These are phyloP conservation scores for Magallana nippona DNA, from an alignment of 2,888 invertebrate species.

Conservation along the genomic window DNA sequence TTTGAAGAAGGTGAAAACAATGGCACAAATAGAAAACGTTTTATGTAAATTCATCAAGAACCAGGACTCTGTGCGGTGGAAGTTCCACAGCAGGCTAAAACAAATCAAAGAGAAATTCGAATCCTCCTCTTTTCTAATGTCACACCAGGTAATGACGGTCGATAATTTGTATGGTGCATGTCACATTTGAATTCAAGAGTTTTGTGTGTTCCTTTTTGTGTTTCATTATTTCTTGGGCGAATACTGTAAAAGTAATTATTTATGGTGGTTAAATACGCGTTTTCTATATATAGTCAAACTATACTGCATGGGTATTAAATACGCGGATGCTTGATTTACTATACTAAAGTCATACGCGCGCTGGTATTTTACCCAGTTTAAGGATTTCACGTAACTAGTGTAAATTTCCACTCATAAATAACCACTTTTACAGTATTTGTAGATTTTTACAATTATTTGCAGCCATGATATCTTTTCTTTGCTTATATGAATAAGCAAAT, in stretches of 20 bases:
- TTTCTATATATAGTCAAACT: too few species aligned
- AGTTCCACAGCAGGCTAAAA: slow-evolving; percentile 87
- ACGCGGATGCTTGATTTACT: too few species aligned
- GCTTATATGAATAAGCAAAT: too few species aligned
- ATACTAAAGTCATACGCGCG: too few species aligned
- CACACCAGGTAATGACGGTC: slow-evolving; percentile 86
- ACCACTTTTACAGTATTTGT: too few species aligned
- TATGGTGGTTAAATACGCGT: too few species aligned
- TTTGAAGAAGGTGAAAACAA: slow-evolving; percentile 91
- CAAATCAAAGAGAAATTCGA: slow-evolving; percentile 90
- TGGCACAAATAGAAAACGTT: slow-evolving; percentile 84
- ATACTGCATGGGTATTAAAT: too few species aligned
- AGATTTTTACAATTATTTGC: neutral
- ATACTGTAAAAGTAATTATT: too few species aligned
- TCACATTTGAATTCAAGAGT: neutral
- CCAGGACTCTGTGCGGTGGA: slow-evolving; percentile 83
- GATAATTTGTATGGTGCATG: slow-evolving; percentile 38
- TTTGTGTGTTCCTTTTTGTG: neutral
- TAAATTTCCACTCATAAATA: too few species aligned
- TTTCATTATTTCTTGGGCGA: neutral
- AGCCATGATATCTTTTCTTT: too few species aligned
- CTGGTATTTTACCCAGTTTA: too few species aligned
- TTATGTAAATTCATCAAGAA: slow-evolving; percentile 86
- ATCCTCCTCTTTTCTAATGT: slow-evolving; percentile 91
- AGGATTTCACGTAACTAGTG: too few species aligned